Evolutionary conservation across 1,140 invertebrate species (phyloP), one percentile per base, ranked within the genome.

Genomic region (Ostrea edulis): DNA sequence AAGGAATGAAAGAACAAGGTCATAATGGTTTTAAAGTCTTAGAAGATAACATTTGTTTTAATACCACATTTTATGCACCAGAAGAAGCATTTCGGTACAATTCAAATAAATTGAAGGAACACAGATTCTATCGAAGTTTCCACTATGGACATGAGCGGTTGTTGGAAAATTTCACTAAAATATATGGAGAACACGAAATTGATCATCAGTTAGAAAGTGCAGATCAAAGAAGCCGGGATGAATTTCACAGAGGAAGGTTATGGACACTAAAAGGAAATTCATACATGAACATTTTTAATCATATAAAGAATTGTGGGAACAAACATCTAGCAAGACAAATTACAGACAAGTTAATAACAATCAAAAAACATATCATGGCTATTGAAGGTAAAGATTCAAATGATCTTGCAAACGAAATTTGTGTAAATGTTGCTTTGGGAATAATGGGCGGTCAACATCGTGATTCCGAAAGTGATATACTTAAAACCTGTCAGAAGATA

Each of bases 361-460:
- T 89, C 0, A 83, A 89, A 84, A 9, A 0, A 0, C 88, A 89
- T 84, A n/a, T 89, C n/a, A 8, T 4, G 0, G 8, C 58, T 44
- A 89, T 89, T 62, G 53, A 55, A 12, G 25, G 52, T 0, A 86
- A 62, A 77, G 9, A 35, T 29, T 54, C 85, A 29, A 68, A 54
- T 14, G 88, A 89, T 58, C n/a, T 89, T 8, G 8, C 62, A 7
- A 89, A 89, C 29, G 14, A 65, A 17, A 22, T 89, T 5, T 83
- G 68, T 83, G 85, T 89, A 0, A 89, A 89, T 62, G 51, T 88
- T 25, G 71, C 84, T 9, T 51, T 88, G 3, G 87, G 84, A 2
- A 55, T 88, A 0, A 14, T 88, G 20, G 84, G 77, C 4, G 22
- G 71, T 44, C 12, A 20, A 29, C 82, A 86, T 20, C 82, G 84